These are phyloP conservation scores for Ophthalmolycus amberensis DNA, from an alignment of 2,113 vertebrate species.

Conservation along the genomic window DNA sequence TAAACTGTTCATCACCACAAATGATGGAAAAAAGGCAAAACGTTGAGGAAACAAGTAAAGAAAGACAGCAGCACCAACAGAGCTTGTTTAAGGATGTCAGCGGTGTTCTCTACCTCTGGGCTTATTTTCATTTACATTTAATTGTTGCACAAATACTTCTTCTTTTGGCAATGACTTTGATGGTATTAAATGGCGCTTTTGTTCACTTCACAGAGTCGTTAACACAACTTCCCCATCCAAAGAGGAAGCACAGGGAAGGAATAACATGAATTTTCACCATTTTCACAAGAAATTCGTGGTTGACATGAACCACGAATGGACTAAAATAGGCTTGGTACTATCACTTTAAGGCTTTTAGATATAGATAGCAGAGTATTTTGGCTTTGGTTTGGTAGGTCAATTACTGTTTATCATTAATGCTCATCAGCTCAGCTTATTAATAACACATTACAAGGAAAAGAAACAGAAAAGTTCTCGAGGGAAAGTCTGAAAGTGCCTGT, in stretches of 20 bases:
- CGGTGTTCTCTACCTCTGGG: too few relatives aligned
- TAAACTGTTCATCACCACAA: background rate
- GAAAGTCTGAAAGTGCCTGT: background rate
- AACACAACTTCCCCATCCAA: constrained; percentile 49
- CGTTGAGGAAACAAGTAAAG: background rate
- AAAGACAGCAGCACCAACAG: background rate
- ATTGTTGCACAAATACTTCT: constrained; percentile 32
- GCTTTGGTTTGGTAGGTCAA: background rate
- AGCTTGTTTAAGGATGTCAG: too few relatives aligned
- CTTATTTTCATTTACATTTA: background rate
- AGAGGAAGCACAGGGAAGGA: constrained; percentile 43
- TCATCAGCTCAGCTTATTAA: background rate
- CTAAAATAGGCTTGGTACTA: background rate
- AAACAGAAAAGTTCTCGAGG: background rate
- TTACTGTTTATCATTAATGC: background rate
- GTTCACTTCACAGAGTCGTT: constrained; percentile 19
- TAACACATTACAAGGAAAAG: background rate
- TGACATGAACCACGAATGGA: background rate
- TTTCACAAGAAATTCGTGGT: constrained; percentile 1
- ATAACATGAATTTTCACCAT: constrained; percentile 3
- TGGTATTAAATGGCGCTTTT: background rate
- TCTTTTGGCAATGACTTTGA: background rate
- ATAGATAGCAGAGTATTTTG: background rate
- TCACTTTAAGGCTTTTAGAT: background rate
- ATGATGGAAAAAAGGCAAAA: background rate